These are phyloP conservation scores for Reticulitermes speratus DNA, from an alignment of 1,140 invertebrate species.

Conservation along the genomic window DNA sequence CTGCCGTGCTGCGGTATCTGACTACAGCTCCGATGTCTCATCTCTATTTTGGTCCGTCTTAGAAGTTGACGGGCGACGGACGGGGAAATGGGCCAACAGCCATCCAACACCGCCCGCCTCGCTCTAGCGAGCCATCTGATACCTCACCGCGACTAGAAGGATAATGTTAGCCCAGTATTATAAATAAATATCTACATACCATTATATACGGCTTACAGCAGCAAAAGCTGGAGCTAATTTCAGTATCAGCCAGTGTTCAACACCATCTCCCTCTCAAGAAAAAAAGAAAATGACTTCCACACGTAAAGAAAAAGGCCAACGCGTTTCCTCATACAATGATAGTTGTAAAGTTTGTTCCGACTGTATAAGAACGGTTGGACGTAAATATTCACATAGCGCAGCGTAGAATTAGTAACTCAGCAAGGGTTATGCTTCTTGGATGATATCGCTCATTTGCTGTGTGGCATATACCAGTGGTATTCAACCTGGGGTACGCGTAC, in stretches of 20 bases:
- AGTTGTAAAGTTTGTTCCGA: background rate
- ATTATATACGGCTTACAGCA: background rate
- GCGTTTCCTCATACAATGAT: background rate
- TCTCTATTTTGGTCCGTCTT: constrained; percentile 4
- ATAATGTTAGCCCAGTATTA: constrained; percentile 18
- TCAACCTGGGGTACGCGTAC: too few relatives aligned
- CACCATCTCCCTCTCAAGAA: background rate
- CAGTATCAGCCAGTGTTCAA: background rate
- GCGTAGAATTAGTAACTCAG: background rate
- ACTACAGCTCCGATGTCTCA: background rate
- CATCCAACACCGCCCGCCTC: background rate
- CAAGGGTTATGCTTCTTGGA: background rate
- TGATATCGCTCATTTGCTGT: too few relatives aligned
- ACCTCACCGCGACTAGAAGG: background rate
- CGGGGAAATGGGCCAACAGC: constrained; percentile 6
- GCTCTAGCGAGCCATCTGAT: background rate
- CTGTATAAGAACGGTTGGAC: background rate
- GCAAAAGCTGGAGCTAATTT: constrained; percentile 6
- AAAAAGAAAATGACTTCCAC: background rate
- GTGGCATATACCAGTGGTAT: too few relatives aligned
- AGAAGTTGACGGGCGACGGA: background rate
- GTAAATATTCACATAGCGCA: background rate
- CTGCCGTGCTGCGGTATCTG: background rate
- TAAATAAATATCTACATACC: constrained; percentile 17
- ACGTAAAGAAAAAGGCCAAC: background rate